These are phyloP conservation scores for Penaeus vannamei DNA, from an alignment of 1,140 invertebrate genomes.

Conservation along the genomic window DNA sequence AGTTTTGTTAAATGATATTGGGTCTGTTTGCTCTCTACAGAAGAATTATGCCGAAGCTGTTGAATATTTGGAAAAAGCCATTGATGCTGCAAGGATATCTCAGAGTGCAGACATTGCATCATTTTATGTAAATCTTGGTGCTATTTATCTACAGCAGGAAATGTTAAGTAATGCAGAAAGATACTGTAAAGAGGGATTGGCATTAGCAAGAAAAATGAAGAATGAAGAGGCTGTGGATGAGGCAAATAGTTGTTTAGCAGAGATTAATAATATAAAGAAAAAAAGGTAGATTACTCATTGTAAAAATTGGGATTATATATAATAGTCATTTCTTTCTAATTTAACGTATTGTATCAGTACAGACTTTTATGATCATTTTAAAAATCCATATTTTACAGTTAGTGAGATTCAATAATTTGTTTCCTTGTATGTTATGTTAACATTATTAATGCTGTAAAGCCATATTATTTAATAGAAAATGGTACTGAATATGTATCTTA, in stretches of 20 bases:
- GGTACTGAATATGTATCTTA: too few relatives aligned
- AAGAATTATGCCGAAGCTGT: constrained; percentile 81
- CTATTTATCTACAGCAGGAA: constrained; percentile 82
- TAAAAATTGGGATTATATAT: background rate
- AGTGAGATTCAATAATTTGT: too few relatives aligned
- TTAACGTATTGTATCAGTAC: too few relatives aligned
- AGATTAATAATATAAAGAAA: constrained; percentile 68
- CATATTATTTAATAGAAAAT: too few relatives aligned
- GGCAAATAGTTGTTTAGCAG: constrained; percentile 78
- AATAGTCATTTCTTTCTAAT: background rate
- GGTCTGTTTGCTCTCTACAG: constrained; percentile 79
- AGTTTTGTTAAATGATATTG: constrained; percentile 88
- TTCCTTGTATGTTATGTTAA: too few relatives aligned
- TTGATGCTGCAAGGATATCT: constrained; percentile 77
- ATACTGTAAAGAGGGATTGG: constrained; percentile 80
- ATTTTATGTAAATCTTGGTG: constrained; percentile 87
- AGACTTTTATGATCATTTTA: too few relatives aligned
- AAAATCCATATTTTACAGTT: too few relatives aligned
- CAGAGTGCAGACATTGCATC: constrained; percentile 80
- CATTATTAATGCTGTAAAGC: too few relatives aligned
- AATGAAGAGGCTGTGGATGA: constrained; percentile 79
- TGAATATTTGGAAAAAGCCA: constrained; percentile 80
- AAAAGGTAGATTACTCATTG: background rate
- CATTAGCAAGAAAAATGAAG: constrained; percentile 78
- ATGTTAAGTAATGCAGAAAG: constrained; percentile 81